phyloP scores from a whole-genome alignment of 1,140 invertebrate genomes.

The Lasioglossum albipes region DNA sequence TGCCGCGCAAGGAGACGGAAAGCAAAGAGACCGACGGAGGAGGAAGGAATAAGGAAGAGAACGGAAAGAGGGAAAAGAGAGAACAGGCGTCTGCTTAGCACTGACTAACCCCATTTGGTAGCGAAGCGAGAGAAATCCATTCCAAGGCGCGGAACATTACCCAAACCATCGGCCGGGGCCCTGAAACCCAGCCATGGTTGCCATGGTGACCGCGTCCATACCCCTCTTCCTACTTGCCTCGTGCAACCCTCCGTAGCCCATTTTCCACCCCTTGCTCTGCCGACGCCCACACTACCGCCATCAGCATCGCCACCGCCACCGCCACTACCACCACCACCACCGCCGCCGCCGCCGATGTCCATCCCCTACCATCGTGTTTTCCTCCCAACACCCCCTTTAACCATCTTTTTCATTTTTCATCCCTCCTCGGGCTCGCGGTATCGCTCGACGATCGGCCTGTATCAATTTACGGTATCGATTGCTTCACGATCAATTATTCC shows the following conservation, averaged over 20 bases:
- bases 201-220: conserved; percentile 72
- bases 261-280: conserved; percentile 45
- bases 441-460: conserved; percentile 50
- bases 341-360: conserved; percentile 37
- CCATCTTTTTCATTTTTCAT: conserved; percentile 38
- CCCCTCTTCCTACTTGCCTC: conserved; percentile 58
- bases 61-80: conserved; percentile 33
- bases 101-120: conserved; percentile 71
- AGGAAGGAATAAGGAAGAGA: neutral
- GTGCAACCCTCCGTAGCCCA: conserved; percentile 54
- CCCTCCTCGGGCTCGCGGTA: conserved; percentile 9
- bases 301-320: conserved; percentile 29
- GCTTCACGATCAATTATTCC: conserved; percentile 16
- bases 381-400: neutral
- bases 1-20: neutral
- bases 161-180: conserved; percentile 66
- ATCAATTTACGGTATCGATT: conserved; percentile 65
- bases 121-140: conserved; percentile 73
- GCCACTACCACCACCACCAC: conserved; percentile 32
- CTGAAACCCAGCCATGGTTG: conserved; percentile 73
- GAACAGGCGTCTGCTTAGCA: conserved; percentile 59
- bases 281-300: conserved; percentile 40
- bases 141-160: conserved; percentile 72
- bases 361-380: conserved; percentile 40
- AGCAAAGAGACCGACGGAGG: too few species aligned